Evolutionary conservation across 1,140 invertebrate species (phyloP), one percentile per base, ranked within the genome.

Genomic region (Papilio machaon): DNA sequence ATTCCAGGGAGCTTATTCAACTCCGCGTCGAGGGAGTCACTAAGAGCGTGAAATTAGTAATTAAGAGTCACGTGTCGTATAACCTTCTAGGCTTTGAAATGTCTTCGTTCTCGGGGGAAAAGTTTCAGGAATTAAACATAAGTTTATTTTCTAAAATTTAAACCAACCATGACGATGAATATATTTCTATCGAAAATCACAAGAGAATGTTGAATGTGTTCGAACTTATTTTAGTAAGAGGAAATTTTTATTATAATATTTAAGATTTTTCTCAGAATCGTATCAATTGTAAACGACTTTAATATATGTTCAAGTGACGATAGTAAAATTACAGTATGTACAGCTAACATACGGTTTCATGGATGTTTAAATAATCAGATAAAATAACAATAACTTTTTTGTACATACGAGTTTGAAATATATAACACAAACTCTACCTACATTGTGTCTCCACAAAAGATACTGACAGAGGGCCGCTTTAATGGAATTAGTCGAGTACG

Each of bases 41-140:
- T 85, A 85, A 85, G 83, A 90, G 83, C 90, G 88, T 91, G 85
- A 91, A 92, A 92, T 92, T 91, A 90, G 85, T 90, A 89, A 92
- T 92, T 91, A 92, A 89, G 86, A 89, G 85, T 89, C 89, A 90
- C 87, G 87, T 90, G 87, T 87, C 83, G 88, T 82, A 81, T 83
- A 83, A 81, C 84, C 80, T 76, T 79, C 58, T 64, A 67, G 60
- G 77, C 77, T 79, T 79, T 46, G 58, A 79, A 79, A 79, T 79
- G 77, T 52, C 77, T 79, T 67, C 38, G n/a, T 79, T 38, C 77
- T 47, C 43, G 77, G 19, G 77, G 77, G 60, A 79, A 46, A 67
- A 79, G 58, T 79, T 79, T 79, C 9, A 30, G 60, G 38, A 79
- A 64, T 54, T 15, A 35, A 38, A 70, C 64, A 15, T 11, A 70